Base-by-base conservation (phyloP, 2,888 invertebrate species). In the Cheilosia pagana region DNA sequence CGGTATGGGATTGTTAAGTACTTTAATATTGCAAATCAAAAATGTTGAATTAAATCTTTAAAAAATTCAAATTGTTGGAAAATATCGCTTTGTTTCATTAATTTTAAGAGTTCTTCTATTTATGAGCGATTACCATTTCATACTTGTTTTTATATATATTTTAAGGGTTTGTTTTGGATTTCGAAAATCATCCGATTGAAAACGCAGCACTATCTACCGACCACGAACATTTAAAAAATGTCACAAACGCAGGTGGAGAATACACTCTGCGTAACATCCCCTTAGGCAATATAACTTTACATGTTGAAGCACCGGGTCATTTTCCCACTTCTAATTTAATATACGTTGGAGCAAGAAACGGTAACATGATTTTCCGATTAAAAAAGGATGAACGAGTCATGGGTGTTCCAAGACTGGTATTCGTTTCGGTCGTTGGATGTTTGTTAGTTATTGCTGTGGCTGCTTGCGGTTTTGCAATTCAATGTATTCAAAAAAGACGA, bases 401-500 rank as follows among this genome's bases (percentile, higher is more conserved):
- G 87, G 97, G 97, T 0, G 92, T 97, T 92, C 96, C 97, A 0
- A 92, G 97, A 31, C 92, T 96, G 23, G 93, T 95, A 1, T 97
- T 97, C 90, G 94, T 97, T 39, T 93, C 96, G 89, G 89, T 96
- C 10, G 93, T 95, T 87, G 96, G 96, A 94, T 87, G 89, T 31
- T 65, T 90, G 2, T 88, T 91, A 35, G 90, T 92, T 12, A 86
- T 89, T 2, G 65, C 87, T 19, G 88, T 92, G 4, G 88, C 90
- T 12, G 70, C 88, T 21, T 90, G 90, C 67, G 88, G 90, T 12
- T 86, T 91, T 25, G 89, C 89, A 82, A 89, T 90, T 2, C 91
- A 91, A 77, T 91, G 88, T 48, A 78, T 90, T 79, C 88, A 91
- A 87, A 87, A 89, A 1, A 87, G 90, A 7, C 87, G 88, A 10